These are phyloP conservation scores for Potorous gilbertii DNA, from an alignment of 2,797 vertebrate genomes.

Conservation along the genomic window DNA sequence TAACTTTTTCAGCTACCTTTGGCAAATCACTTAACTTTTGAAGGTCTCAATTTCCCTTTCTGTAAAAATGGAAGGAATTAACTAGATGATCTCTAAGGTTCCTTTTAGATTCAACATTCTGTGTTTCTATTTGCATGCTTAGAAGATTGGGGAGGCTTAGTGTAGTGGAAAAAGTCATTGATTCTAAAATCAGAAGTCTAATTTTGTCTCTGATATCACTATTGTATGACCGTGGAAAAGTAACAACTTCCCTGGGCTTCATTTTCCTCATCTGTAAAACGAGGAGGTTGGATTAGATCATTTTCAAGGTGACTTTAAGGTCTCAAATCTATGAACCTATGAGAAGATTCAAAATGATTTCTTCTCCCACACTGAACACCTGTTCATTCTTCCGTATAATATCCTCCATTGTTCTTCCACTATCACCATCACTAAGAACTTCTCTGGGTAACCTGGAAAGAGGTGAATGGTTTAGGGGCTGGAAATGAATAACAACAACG, in stretches of 20 bases:
- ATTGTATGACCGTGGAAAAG: background rate
- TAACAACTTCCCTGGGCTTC: background rate
- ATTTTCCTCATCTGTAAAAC: background rate
- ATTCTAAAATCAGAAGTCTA: background rate
- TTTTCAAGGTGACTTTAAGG: background rate
- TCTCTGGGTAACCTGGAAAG: background rate
- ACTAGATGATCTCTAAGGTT: background rate
- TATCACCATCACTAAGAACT: background rate
- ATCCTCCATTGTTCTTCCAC: background rate
- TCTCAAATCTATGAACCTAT: background rate
- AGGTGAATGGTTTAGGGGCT: background rate
- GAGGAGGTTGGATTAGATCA: background rate
- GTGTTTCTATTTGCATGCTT: background rate
- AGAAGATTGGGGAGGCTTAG: background rate
- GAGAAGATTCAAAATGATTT: background rate
- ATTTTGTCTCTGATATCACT: background rate
- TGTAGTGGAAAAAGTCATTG: background rate
- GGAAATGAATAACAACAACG: background rate
- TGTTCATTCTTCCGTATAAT: background rate
- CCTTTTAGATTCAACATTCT: background rate
- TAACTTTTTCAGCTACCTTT: background rate
- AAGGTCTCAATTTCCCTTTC: background rate
- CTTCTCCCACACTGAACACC: background rate
- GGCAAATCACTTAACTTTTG: background rate
- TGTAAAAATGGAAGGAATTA: background rate